Evolutionary conservation across 1,140 invertebrate species (phyloP).

Genomic region (Drosophila lacertosa): DNA sequence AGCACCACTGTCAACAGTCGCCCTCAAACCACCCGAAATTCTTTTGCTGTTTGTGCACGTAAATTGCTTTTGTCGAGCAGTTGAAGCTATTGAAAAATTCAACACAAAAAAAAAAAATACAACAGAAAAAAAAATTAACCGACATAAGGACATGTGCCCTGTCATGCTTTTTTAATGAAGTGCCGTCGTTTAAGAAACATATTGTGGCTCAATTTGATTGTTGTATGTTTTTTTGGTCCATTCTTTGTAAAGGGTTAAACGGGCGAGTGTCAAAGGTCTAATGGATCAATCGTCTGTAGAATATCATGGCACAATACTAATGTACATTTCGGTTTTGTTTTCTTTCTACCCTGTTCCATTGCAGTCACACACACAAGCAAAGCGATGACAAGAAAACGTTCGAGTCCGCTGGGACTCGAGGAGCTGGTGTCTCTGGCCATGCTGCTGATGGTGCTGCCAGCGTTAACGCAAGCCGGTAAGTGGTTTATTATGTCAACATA

Average conservation of each 20-base stretch:
- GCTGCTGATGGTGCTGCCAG: slow-evolving; percentile 64
- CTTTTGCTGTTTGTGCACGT: slow-evolving; percentile 75
- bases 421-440: slow-evolving; percentile 75
- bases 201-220: slow-evolving; percentile 75
- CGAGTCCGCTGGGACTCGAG: slow-evolving; percentile 84
- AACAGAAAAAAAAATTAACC: slow-evolving; percentile 20
- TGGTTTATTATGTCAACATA: slow-evolving; percentile 82
- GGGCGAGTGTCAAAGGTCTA: slow-evolving; percentile 39
- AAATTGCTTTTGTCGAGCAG: slow-evolving; percentile 74
- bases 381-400: slow-evolving; percentile 83
- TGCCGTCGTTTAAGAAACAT: slow-evolving; percentile 81
- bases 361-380: slow-evolving; percentile 70
- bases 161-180: slow-evolving; percentile 83
- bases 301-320: slow-evolving; percentile 31
- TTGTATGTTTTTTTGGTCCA: slow-evolving; percentile 35
- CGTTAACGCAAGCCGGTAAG: slow-evolving; percentile 82
- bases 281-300: slow-evolving; percentile 41
- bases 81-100: slow-evolving; percentile 64
- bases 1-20: slow-evolving; percentile 58
- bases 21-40: slow-evolving; percentile 43
- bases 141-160: slow-evolving; percentile 64
- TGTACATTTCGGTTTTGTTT: slow-evolving; percentile 1
- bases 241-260: slow-evolving; percentile 65
- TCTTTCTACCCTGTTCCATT: slow-evolving; percentile 38
- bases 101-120: slow-evolving; percentile 24